Evolutionary conservation across 2,113 vertebrate genomes (phyloP).

Genomic region (Mustela lutreola): DNA sequence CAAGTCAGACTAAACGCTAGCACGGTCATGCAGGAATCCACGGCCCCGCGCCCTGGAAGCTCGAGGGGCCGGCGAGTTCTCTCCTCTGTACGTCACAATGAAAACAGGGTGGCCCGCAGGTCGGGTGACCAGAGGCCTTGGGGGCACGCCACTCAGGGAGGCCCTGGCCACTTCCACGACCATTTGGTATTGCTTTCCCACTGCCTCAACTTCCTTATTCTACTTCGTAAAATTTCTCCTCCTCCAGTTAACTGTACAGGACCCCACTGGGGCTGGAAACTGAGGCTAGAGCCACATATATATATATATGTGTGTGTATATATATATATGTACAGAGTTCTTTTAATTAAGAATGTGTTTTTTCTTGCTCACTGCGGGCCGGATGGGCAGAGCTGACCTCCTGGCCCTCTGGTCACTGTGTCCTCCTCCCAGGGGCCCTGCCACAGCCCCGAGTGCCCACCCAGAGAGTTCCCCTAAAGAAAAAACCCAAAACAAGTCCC

Average conservation of each 20-base stretch:
- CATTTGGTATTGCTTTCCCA: constrained; percentile 79
- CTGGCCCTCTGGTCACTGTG: constrained; percentile 71
- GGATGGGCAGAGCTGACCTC: constrained; percentile 72
- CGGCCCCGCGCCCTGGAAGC: constrained; percentile 78
- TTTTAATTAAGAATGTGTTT: constrained; percentile 87
- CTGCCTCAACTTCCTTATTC: constrained; percentile 80
- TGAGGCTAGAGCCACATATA: constrained; percentile 87
- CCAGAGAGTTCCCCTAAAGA: neutral
- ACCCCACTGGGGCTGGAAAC: constrained; percentile 88
- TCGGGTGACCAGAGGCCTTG: constrained; percentile 80
- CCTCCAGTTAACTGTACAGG: constrained; percentile 87
- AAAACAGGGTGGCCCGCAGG: constrained; percentile 82
- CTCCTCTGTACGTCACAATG: constrained; percentile 77
- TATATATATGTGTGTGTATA: constrained; percentile 66
- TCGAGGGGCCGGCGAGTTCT: constrained; percentile 62
- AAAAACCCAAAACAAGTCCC: neutral
- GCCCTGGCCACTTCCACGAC: constrained; percentile 76
- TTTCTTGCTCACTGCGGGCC: constrained; percentile 80
- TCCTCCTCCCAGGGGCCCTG: neutral
- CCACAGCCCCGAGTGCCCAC: neutral
- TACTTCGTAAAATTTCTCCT: constrained; percentile 76
- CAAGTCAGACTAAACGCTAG: constrained; percentile 92
- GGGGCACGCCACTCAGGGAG: constrained; percentile 79
- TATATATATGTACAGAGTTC: constrained; percentile 75
- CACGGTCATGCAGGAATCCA: constrained; percentile 91